Evolutionary conservation across 2,797 vertebrate species (phyloP).

Genomic region (Phalloptychus januarius): DNA sequence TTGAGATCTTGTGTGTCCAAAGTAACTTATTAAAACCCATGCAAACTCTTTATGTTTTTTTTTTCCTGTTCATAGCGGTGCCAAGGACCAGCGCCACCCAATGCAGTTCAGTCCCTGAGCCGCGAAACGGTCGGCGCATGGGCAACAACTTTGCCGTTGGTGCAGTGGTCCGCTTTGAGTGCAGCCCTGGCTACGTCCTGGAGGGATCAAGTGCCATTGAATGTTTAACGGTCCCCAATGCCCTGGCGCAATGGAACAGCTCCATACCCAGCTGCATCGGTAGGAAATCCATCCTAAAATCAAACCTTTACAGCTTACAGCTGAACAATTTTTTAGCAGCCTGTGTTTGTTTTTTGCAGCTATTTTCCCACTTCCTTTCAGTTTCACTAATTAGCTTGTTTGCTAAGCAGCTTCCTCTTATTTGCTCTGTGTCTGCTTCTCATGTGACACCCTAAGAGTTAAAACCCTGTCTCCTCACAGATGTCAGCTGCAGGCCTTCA

Average conservation of each 20-base stretch:
- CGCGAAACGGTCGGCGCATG: conserved; percentile 93
- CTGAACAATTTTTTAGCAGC: neutral
- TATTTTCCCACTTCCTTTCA: neutral
- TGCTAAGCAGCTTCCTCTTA: neutral
- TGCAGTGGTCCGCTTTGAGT: conserved; percentile 95
- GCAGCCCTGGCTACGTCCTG: conserved; percentile 92
- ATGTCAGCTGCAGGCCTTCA: conserved; percentile 52
- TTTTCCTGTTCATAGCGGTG: conserved; percentile 83
- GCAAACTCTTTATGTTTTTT: neutral
- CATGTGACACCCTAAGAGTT: conserved; percentile 25
- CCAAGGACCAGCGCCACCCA: conserved; percentile 97
- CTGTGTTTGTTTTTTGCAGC: neutral
- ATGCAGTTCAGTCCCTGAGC: conserved; percentile 96
- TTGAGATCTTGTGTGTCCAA: neutral
- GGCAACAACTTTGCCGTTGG: conserved; percentile 96
- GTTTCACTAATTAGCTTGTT: neutral
- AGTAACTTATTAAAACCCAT: neutral
- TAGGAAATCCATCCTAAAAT: conserved; percentile 70
- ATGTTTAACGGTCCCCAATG: conserved; percentile 92
- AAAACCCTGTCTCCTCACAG: conserved; percentile 53
- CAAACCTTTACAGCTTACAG: conserved; percentile 8
- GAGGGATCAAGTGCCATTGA: conserved; percentile 92
- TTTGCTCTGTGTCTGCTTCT: conserved; percentile 1
- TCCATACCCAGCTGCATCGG: conserved; percentile 94
- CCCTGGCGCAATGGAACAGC: conserved; percentile 97